These are phyloP conservation scores for Stenchaetothrips biformis DNA, from an alignment of 2,888 invertebrate genomes.

Conservation along the genomic window DNA sequence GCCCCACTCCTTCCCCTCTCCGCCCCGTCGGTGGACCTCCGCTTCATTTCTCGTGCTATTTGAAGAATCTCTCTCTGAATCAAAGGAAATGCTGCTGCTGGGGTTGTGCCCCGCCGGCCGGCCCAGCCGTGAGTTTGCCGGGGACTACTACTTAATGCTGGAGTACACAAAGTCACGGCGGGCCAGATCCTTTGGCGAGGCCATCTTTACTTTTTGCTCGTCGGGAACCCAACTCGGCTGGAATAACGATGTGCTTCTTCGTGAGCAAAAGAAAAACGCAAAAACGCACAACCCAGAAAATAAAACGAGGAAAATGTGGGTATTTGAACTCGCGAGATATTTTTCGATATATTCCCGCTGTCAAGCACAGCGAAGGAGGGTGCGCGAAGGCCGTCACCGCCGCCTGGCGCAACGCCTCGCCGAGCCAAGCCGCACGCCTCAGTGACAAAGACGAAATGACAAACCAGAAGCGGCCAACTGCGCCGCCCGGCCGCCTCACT, in stretches of 20 bases:
- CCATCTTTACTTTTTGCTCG: too few relatives aligned
- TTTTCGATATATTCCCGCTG: too few relatives aligned
- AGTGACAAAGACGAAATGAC: conserved; percentile 16
- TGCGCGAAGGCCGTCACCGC: neutral
- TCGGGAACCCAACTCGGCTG: too few relatives aligned
- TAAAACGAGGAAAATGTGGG: too few relatives aligned
- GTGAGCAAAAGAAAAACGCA: too few relatives aligned
- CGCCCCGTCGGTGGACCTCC: neutral
- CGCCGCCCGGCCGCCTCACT: neutral
- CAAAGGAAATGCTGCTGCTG: conserved; percentile 15
- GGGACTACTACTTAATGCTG: neutral
- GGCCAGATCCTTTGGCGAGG: neutral
- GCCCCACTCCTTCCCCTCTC: neutral
- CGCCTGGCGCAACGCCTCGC: neutral
- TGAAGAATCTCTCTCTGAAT: conserved; percentile 19
- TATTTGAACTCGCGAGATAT: too few relatives aligned
- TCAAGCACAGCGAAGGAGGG: neutral
- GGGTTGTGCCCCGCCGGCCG: neutral
- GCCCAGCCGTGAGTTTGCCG: neutral
- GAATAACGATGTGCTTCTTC: too few relatives aligned
- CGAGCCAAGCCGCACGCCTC: neutral
- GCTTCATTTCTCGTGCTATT: conserved; percentile 17
- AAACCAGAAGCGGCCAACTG: too few relatives aligned
- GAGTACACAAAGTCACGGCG: conserved; percentile 9
- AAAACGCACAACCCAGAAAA: too few relatives aligned